Evolutionary conservation across 2,113 vertebrate species (phyloP).

Genomic region (Coptodon rendalli): DNA sequence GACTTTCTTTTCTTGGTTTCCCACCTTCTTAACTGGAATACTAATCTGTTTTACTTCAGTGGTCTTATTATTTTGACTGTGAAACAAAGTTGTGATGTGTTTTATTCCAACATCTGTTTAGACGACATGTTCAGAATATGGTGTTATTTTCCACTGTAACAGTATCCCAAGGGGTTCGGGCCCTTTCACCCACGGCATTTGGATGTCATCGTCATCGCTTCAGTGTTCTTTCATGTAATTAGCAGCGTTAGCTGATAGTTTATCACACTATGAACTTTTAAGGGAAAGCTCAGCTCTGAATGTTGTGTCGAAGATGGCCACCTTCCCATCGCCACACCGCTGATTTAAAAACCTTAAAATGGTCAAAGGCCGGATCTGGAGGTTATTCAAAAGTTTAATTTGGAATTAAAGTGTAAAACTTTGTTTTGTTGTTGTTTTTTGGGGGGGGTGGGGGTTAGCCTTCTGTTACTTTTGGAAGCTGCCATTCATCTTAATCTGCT

Average conservation of each 20-base stretch:
- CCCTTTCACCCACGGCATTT: constrained; percentile 8
- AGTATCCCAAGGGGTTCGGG: neutral
- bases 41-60: constrained; percentile 14
- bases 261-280: neutral
- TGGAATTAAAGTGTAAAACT: constrained; percentile 28
- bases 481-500: constrained; percentile 54
- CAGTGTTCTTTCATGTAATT: constrained; percentile 24
- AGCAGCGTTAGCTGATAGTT: neutral
- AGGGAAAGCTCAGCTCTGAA: neutral
- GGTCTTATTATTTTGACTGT: constrained; percentile 43
- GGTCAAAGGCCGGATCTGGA: neutral
- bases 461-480: constrained; percentile 45
- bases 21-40: constrained; percentile 40
- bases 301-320: neutral
- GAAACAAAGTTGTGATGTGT: constrained; percentile 31
- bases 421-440: constrained; percentile 5
- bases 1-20: neutral
- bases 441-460: constrained; percentile 7
- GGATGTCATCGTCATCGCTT: constrained; percentile 12
- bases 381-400: constrained; percentile 16
- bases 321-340: neutral
- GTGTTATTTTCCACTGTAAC: neutral
- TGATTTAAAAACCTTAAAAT: neutral
- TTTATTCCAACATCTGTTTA: constrained; percentile 20
- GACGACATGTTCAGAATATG: constrained; percentile 21